Evolutionary conservation across 2,888 invertebrate species (phyloP), one percentile per base, ranked within the genome.

Genomic region (Zhuqinia jingwanae): DNA sequence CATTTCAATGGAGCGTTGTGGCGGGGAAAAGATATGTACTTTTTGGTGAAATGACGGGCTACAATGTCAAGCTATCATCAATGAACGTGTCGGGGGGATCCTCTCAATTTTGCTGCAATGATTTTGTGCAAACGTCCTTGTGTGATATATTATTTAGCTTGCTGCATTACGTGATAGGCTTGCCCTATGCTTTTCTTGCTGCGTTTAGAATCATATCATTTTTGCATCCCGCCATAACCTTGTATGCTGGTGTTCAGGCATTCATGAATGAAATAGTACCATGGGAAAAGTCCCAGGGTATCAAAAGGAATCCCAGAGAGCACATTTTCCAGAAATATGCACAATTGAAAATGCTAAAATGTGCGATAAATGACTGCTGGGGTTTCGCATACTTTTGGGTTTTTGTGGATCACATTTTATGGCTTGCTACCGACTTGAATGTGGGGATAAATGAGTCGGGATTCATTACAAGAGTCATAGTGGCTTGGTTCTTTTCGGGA

Each of bases 381-480:
- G 30, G 77, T 3, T 6, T 84, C 8, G 13, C 56, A 42, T 84
- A 60, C 20, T 84, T 84, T 56, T 84, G 50, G 10, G 45, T 56
- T 15, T 15, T 84, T 25, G 15, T 70, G 8, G 84, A 84, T 78
- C 84, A 84, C 15, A 30, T 45, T 3, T 47, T 84, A 1, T 84
- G 84, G 84, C 45, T 84, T 0, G 65, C 84, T 6, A 84, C 84
- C 0, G 84, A 84, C 20, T 45, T 77, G 15, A 84, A 30, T 47
- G 2, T 76, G 13, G 83, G 83, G 20, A 70, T 84, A 20, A 63
- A 78, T 10, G 77, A 63, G 47, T 15, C 42, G 25, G 84, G 75
- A 17, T 20, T 65, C 25, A 42, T 65, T 56, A 45, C 30, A n/a
- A 60, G 22, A 25, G 6, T 84, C 2, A 45, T 58, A 17, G 77